Evolutionary conservation across 2,797 vertebrate species (phyloP), one percentile per base, ranked within the genome.

Genomic region (Rhinophrynus dorsalis): DNA sequence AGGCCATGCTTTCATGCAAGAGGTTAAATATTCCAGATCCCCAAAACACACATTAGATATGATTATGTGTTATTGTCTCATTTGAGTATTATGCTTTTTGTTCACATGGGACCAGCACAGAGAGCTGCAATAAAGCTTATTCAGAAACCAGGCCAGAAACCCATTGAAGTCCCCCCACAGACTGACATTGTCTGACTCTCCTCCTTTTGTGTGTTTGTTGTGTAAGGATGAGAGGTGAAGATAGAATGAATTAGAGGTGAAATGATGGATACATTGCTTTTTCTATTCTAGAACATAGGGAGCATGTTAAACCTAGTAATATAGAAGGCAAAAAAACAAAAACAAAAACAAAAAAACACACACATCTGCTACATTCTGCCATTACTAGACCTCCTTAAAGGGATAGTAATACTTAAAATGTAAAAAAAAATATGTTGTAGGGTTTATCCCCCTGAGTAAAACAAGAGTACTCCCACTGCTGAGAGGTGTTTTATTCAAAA

Each of bases 21-120:
- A 35, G 6, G 37, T 62, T 32, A 21, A 56, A 47, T 29, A 13
- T 26, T 45, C 69, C 68, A 3, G 12, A 3, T 40, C 68, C 37
- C 52, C 38, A n/a, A n/a, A n/a, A n/a, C n/a, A 23, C 18, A 44
- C 20, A 61, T 38, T 63, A 33, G 15, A 21, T 60, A 75, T 40
- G 55, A 74, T 77, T 5, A 33, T 74, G 20, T 21, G 45, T 59
- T 61, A 74, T 71, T 83, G 55, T 78, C 80, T 40, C 3, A 59
- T 63, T 77, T 64, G 2, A 77, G 54, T 23, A 10, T 32, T 56
- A 40, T 21, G 37, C 35, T 69, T 33, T 32, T 68, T 67, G 51
- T 44, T 75, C 55, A 50, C 56, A 27, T 50, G 56, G 76, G 21
- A 50, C 9, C 40, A 27, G 32, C 6, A 48, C 2, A 56, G 8